A percentile compares a stretch with the other conserved stretches of the same genome.
Conservation (phyloP, 2,888 invertebrate species). For the Melinaea marsaeus region DNA sequence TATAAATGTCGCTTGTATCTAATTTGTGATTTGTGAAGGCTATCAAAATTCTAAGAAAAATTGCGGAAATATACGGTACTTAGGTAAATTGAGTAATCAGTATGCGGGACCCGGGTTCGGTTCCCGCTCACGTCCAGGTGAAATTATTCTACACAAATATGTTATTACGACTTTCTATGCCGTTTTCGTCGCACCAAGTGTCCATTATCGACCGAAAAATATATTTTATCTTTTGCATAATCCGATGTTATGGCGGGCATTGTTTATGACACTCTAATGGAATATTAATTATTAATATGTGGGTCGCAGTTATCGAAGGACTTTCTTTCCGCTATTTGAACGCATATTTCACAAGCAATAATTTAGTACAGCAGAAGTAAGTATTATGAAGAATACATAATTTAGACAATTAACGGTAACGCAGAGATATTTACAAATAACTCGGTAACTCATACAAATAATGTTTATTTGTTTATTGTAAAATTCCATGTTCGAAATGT, state of each 20-base stretch:
- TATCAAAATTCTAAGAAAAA: constrained; percentile 6
- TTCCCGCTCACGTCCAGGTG: constrained; percentile 62
- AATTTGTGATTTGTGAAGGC: not conserved
- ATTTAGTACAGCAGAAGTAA: too few relatives aligned
- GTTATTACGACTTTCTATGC: constrained; percentile 67
- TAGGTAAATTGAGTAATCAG: constrained; percentile 37
- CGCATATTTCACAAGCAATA: too few relatives aligned
- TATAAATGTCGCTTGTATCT: not conserved
- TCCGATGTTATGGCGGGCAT: constrained; percentile 28
- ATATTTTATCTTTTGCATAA: constrained; percentile 39
- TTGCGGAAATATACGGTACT: constrained; percentile 20
- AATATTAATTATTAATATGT: constrained; percentile 27
- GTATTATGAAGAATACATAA: too few relatives aligned
- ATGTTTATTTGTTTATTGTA: constrained; percentile 16
- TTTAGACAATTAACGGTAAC: too few relatives aligned
- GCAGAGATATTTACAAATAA: too few relatives aligned
- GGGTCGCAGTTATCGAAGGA: constrained; percentile 15
- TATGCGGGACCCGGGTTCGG: constrained; percentile 58
- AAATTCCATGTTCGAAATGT: constrained; percentile 15
- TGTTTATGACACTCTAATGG: constrained; percentile 26
- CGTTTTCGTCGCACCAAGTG: constrained; percentile 53
- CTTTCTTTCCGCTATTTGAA: not conserved
- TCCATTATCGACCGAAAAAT: constrained; percentile 47
- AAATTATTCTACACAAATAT: constrained; percentile 60
- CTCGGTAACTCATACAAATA: constrained; percentile 5